These are phyloP conservation scores for Parnassius orleans DNA, from an alignment of 2,888 invertebrate species.

Conservation along the genomic window DNA sequence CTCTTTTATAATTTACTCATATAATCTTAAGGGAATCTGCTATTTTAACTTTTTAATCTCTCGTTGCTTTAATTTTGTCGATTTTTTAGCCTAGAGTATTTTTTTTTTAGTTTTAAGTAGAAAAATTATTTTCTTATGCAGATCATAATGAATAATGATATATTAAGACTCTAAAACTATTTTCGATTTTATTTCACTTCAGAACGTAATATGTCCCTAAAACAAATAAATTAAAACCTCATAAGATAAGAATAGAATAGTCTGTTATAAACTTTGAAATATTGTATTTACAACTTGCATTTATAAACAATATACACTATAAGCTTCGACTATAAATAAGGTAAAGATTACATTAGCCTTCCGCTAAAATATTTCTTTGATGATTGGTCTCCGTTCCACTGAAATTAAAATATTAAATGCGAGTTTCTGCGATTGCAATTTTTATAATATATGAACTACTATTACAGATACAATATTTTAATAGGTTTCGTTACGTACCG, in stretches of 20 bases:
- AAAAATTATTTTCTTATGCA: conserved; percentile 10
- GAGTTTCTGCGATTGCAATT: too few species aligned
- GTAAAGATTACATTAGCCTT: conserved; percentile 9
- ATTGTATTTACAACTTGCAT: conserved; percentile 21
- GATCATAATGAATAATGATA: conserved; percentile 2
- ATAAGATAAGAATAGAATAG: background rate
- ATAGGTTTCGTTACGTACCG: too few species aligned
- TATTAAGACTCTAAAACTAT: background rate
- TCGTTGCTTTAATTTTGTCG: conserved; percentile 21
- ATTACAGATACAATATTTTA: too few species aligned
- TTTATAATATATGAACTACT: too few species aligned
- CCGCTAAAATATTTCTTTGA: conserved; percentile 10
- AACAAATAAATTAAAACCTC: background rate
- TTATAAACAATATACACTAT: conserved; percentile 13
- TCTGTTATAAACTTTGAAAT: conserved; percentile 1
- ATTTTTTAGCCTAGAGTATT: conserved; percentile 2
- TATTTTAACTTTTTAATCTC: conserved; percentile 21
- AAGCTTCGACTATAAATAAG: conserved; percentile 8
- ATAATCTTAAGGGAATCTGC: conserved; percentile 14
- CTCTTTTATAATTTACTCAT: conserved; percentile 9
- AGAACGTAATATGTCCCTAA: background rate
- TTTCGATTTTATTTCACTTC: background rate
- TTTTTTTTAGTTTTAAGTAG: conserved; percentile 23
- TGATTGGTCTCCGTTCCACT: conserved; percentile 19
- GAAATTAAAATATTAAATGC: background rate